phyloP scores from a whole-genome alignment of 2,888 invertebrate genomes.

The Calliphora vomitoria region DNA sequence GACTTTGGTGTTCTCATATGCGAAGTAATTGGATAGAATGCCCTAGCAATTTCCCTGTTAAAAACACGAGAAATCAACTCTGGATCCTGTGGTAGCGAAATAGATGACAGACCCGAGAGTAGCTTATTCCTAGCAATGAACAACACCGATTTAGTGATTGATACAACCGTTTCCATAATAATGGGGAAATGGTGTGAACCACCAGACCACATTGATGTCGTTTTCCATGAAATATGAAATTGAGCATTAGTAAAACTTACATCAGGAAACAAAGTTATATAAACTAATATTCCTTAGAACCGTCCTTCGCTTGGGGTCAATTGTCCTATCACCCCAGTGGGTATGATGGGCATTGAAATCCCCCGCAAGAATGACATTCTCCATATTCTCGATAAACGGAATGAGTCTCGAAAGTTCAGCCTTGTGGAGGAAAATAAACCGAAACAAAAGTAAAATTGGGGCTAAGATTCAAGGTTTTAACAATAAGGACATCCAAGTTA shows the following conservation, averaged over 20 bases:
- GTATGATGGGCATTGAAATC: slow-evolving; percentile 32
- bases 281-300: background rate
- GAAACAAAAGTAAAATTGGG: slow-evolving; percentile 25
- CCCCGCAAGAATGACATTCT: background rate
- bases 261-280: background rate
- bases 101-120: background rate
- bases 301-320: background rate
- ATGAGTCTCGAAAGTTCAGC: background rate
- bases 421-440: slow-evolving; percentile 18
- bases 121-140: background rate
- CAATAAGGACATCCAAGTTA: background rate
- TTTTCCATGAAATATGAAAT: background rate
- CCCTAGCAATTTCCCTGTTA: background rate
- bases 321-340: slow-evolving; percentile 14
- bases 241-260: background rate
- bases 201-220: too few species aligned
- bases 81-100: background rate
- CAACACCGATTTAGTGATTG: background rate
- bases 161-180: background rate
- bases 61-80: background rate
- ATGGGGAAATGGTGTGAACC: slow-evolving; percentile 10
- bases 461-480: too few species aligned
- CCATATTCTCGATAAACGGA: slow-evolving; percentile 3
- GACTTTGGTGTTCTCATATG: too few species aligned
- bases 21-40: too few species aligned